These are phyloP conservation scores for Drosophila hydei DNA, from an alignment of 1,140 invertebrate genomes.

Conservation along the genomic window DNA sequence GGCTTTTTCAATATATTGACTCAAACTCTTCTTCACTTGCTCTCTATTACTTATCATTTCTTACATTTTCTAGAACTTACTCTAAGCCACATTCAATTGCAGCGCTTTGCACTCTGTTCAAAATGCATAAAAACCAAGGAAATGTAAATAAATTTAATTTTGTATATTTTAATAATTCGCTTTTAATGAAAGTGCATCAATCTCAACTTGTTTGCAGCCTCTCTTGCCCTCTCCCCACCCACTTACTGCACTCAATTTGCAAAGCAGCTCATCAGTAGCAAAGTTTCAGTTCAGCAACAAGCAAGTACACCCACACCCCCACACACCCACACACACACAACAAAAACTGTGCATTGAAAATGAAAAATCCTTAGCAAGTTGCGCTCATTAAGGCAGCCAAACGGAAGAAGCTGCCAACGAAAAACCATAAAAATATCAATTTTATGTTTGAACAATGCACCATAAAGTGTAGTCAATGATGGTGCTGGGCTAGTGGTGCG, in stretches of 20 bases:
- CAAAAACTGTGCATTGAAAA: background rate
- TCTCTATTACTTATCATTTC: background rate
- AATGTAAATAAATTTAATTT: background rate
- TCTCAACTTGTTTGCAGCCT: background rate
- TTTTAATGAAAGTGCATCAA: conserved; percentile 1
- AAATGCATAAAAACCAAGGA: too few relatives aligned
- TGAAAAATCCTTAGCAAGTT: conserved; percentile 21
- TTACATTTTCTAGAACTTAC: background rate
- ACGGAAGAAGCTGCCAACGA: conserved; percentile 33
- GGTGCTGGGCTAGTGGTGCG: conserved; percentile 4
- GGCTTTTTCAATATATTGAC: too few relatives aligned
- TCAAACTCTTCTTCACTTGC: background rate
- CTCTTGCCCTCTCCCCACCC: background rate
- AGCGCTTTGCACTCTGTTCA: background rate
- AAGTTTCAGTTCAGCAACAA: conserved; percentile 8
- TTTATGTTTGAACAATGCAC: conserved; percentile 67
- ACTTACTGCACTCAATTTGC: background rate
- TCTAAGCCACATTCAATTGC: background rate
- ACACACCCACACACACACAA: background rate
- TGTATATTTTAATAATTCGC: background rate
- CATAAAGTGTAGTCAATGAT: conserved; percentile 41
- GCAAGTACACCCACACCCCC: background rate
- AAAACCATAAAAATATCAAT: conserved; percentile 63
- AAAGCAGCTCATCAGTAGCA: conserved; percentile 14
- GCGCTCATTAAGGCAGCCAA: conserved; percentile 30